A percentile compares a stretch with the other conserved stretches of the same genome.
Evolutionary conservation across 2,888 invertebrate species (phyloP).

Genomic region (Tortricodes alternella): DNA sequence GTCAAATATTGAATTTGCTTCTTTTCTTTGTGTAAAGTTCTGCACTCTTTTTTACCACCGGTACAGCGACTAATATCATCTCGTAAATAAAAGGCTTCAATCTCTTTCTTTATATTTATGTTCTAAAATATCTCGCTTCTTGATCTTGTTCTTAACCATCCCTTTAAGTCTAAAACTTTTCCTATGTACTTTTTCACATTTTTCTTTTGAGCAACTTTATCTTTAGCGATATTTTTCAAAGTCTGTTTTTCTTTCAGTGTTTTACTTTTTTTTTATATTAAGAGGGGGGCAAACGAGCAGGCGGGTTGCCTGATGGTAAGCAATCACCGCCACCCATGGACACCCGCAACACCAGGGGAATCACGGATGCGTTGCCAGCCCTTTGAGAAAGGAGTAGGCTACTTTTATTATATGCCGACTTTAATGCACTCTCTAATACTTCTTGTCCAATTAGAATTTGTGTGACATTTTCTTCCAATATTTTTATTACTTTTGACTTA

Average conservation of each 20-base stretch:
- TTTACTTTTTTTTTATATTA: no score
- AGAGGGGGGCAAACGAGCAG: no score
- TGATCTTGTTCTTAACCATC: background rate
- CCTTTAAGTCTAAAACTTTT: background rate
- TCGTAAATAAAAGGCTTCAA: background rate
- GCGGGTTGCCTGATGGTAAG: no score
- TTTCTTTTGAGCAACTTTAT: background rate
- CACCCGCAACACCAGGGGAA: no score
- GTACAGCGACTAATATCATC: no score
- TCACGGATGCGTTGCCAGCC: no score
- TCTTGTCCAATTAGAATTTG: background rate
- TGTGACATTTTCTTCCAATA: background rate
- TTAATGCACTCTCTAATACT: background rate
- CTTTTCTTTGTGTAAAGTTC: constrained; percentile 28
- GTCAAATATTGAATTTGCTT: constrained; percentile 12
- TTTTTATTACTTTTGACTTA: background rate
- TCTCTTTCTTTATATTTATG: background rate
- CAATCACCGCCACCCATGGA: no score
- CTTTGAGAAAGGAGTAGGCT: no score
- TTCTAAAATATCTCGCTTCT: background rate
- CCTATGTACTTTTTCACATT: background rate
- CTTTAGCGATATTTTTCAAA: background rate
- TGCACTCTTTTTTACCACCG: no score
- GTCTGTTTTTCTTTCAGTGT: background rate
- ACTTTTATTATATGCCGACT: background rate